phyloP scores from a whole-genome alignment of 2,888 invertebrate genomes.

The Phyto melanocephala region DNA sequence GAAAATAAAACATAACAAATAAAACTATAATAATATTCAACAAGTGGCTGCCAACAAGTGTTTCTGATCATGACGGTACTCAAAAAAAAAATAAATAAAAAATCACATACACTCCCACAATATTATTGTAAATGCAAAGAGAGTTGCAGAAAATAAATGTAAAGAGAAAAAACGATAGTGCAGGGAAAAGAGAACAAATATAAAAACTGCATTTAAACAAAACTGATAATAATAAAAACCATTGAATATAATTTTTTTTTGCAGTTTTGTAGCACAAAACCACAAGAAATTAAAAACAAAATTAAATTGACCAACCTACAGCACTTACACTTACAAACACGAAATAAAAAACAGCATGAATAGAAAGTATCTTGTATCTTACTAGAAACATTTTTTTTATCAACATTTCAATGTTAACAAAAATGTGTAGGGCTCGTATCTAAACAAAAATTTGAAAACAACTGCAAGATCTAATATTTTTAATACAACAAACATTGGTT shows the following conservation, averaged over 20 bases:
- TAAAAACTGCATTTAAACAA: neutral
- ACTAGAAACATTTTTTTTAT: conserved; percentile 29
- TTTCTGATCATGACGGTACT: conserved; percentile 34
- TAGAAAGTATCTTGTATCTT: conserved; percentile 53
- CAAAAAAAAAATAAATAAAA: neutral
- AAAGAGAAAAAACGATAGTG: neutral
- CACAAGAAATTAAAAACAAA: conserved; percentile 2
- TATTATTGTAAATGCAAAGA: neutral
- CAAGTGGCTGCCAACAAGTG: conserved; percentile 61
- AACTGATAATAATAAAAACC: neutral
- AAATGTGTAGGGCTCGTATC: neutral
- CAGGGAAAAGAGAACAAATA: neutral
- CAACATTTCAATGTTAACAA: conserved; percentile 13
- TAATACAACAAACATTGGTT: neutral
- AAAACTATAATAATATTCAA: conserved; percentile 30
- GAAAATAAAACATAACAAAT: conserved; percentile 14
- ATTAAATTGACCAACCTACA: neutral
- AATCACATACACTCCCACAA: neutral
- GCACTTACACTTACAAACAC: neutral
- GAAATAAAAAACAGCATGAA: neutral
- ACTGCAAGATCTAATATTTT: conserved; percentile 25
- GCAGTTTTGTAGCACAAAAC: conserved; percentile 55
- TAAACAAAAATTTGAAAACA: neutral
- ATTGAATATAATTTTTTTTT: neutral
- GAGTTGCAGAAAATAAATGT: conserved; percentile 12